Percentiles rank a stretch among this genome's conserved stretches.
phyloP scores from a whole-genome alignment of 2,113 vertebrate species.

The Cynocephalus volans region DNA sequence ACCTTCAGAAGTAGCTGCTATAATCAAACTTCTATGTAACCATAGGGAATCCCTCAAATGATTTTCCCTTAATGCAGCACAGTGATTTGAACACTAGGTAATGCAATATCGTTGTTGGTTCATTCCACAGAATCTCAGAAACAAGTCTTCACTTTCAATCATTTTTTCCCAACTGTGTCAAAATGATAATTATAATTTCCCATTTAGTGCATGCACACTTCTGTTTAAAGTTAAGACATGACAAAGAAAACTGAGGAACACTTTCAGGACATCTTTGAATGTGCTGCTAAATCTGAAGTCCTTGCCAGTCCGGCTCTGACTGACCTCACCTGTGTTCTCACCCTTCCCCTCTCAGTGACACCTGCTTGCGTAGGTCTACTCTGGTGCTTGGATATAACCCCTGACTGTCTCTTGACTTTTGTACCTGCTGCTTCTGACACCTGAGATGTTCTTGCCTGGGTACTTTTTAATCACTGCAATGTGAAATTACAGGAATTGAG shows the following conservation, averaged over 20 bases:
- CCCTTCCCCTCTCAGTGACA: background rate
- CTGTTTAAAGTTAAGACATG: background rate
- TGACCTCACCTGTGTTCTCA: fast-evolving
- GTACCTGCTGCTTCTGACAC: background rate
- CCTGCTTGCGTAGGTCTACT: background rate
- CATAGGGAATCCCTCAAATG: background rate
- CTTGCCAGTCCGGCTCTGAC: background rate
- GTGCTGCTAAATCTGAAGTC: too few relatives aligned
- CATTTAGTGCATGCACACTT: background rate
- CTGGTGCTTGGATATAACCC: background rate
- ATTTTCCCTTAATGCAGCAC: too few relatives aligned
- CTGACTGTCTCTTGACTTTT: background rate
- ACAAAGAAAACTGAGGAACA: background rate
- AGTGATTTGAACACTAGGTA: background rate
- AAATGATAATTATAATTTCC: background rate
- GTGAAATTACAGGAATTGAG: background rate
- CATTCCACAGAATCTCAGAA: background rate
- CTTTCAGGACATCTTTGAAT: background rate
- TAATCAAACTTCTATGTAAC: background rate
- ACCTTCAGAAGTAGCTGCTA: background rate
- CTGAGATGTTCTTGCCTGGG: background rate
- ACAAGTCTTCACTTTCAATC: background rate
- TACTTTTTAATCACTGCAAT: too few relatives aligned
- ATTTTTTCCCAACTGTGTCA: background rate
- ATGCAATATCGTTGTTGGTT: background rate